Evolutionary conservation across 1,140 invertebrate genomes (phyloP).

Genomic region (Rhyzopertha dominica): DNA sequence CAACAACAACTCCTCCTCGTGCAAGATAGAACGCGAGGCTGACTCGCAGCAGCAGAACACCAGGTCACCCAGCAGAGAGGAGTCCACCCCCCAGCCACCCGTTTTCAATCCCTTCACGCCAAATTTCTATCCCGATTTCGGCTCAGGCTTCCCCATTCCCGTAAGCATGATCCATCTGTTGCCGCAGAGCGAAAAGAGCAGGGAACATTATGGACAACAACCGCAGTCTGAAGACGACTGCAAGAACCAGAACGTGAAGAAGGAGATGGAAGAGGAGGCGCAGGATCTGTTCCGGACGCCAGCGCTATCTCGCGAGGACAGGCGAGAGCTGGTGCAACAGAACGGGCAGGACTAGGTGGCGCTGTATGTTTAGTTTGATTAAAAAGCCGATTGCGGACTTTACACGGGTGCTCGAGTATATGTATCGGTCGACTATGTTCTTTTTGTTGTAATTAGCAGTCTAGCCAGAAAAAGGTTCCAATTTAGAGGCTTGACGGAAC

Average conservation of each 20-base stretch:
- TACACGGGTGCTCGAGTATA: too few species aligned
- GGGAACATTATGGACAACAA: conserved; percentile 52
- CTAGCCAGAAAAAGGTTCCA: too few species aligned
- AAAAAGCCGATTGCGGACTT: background rate
- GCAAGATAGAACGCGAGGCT: conserved; percentile 41
- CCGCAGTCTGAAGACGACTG: conserved; percentile 57
- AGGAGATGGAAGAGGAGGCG: conserved; percentile 59
- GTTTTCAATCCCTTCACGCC: conserved; percentile 68
- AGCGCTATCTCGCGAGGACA: conserved; percentile 51
- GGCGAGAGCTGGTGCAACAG: conserved; percentile 55
- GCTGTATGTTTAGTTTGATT: too few species aligned
- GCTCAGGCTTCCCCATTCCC: conserved; percentile 71
- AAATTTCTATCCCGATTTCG: conserved; percentile 76
- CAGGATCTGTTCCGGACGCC: conserved; percentile 53
- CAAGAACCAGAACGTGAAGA: conserved; percentile 54
- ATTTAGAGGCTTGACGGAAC: too few species aligned
- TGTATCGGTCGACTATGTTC: too few species aligned
- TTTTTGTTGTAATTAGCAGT: too few species aligned
- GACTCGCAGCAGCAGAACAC: conserved; percentile 47
- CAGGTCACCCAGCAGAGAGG: conserved; percentile 57
- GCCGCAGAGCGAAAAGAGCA: conserved; percentile 67
- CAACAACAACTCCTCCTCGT: conserved; percentile 59
- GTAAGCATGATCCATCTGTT: conserved; percentile 77
- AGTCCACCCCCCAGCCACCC: conserved; percentile 52
- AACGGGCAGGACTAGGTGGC: conserved; percentile 58